These are phyloP conservation scores for Drosophila leontia DNA, from an alignment of 1,140 invertebrate species.

Conservation along the genomic window DNA sequence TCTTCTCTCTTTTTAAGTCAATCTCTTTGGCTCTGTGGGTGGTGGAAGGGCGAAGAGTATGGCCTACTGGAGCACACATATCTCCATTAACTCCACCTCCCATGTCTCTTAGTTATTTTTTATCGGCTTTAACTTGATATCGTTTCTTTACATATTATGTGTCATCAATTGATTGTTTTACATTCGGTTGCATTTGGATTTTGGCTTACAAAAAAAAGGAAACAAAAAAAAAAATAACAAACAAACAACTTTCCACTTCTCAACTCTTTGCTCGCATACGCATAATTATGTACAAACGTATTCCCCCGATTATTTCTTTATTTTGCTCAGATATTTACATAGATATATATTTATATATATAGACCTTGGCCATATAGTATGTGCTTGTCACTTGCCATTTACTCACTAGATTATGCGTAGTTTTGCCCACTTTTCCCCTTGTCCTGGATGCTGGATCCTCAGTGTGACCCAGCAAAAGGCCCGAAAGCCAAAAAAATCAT, in stretches of 20 bases:
- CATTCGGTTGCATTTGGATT: slow-evolving; percentile 68
- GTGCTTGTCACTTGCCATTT: slow-evolving; percentile 14
- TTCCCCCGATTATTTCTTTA: neutral
- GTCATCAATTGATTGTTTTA: slow-evolving; percentile 79
- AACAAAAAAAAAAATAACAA: slow-evolving; percentile 29
- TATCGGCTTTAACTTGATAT: slow-evolving; percentile 39
- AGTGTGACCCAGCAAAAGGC: slow-evolving; percentile 11
- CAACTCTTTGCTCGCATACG: slow-evolving; percentile 13
- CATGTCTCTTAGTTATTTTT: neutral
- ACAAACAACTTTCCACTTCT: slow-evolving; percentile 4
- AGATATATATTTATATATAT: slow-evolving; percentile 21
- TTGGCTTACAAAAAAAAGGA: slow-evolving; percentile 23
- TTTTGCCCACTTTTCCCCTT: slow-evolving; percentile 76
- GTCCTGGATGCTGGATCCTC: neutral
- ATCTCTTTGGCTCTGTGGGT: neutral
- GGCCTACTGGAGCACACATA: slow-evolving; percentile 6
- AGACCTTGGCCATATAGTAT: slow-evolving; percentile 12
- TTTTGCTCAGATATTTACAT: slow-evolving; percentile 52
- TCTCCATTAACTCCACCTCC: slow-evolving; percentile 1
- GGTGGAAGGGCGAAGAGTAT: neutral
- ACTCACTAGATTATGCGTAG: slow-evolving; percentile 73
- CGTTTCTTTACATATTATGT: slow-evolving; percentile 66
- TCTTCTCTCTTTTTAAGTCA: neutral
- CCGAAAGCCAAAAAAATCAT: slow-evolving; percentile 29
- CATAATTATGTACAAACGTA: slow-evolving; percentile 53